Evolutionary conservation across 2,797 vertebrate genomes (phyloP).

Genomic region (Sorex maritimensis): DNA sequence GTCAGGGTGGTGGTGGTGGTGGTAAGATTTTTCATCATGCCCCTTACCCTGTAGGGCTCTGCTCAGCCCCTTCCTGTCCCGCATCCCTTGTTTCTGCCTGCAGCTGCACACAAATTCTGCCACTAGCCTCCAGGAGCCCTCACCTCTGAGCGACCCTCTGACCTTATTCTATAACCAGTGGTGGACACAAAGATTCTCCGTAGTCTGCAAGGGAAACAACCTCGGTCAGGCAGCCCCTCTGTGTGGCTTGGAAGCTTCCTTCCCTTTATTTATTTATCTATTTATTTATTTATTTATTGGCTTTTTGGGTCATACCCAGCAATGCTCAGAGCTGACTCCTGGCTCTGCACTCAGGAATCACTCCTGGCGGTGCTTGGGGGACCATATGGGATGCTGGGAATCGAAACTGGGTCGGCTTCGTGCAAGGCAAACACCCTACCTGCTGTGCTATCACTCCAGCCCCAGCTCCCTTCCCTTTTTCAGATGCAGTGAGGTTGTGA

Average conservation of each 20-base stretch:
- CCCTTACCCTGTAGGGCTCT: accelerated
- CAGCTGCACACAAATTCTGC: not conserved
- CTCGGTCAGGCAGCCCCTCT: not conserved
- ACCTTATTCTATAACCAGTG: not conserved
- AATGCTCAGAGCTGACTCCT: too few species aligned
- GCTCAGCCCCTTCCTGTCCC: accelerated
- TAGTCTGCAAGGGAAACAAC: not conserved
- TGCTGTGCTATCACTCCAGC: too few species aligned
- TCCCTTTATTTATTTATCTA: not conserved
- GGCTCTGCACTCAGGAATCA: too few species aligned
- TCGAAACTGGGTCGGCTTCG: too few species aligned
- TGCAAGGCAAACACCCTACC: too few species aligned
- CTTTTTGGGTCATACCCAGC: too few species aligned
- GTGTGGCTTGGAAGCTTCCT: not conserved
- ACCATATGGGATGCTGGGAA: too few species aligned
- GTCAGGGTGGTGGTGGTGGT: not conserved
- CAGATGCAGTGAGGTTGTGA: not conserved
- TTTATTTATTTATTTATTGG: too few species aligned
- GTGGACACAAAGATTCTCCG: not conserved
- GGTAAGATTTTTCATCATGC: not conserved
- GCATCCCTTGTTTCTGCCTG: constrained; percentile 14
- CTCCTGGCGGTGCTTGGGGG: too few species aligned
- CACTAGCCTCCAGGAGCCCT: not conserved
- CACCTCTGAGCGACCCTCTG: not conserved
- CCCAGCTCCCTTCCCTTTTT: not conserved